A percentile compares a stretch with the other conserved stretches of the same genome.
These are phyloP conservation scores for Micropoecilia bifurca DNA, from an alignment of 2,797 vertebrate species.

Conservation along the genomic window DNA sequence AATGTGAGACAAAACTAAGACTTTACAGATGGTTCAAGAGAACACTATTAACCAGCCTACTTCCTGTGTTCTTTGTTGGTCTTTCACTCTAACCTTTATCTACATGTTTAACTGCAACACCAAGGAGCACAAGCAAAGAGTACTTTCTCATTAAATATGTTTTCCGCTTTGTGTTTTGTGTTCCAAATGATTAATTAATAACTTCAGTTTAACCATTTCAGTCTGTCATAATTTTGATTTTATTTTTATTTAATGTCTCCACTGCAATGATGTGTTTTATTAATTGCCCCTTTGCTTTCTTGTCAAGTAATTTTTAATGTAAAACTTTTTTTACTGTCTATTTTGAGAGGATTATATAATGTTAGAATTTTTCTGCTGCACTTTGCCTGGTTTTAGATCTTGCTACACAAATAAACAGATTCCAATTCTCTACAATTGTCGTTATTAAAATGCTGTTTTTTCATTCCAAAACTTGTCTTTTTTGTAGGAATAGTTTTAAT, in stretches of 20 bases:
- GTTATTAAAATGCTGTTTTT: conserved; percentile 17
- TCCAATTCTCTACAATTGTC: background rate
- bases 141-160: background rate
- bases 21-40: background rate
- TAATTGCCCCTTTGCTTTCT: conserved; percentile 19
- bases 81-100: background rate
- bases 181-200: background rate
- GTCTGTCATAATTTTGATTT: conserved; percentile 9
- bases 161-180: conserved; percentile 14
- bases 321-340: conserved; percentile 23
- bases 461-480: background rate
- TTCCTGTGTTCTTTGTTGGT: background rate
- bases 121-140: background rate
- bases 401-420: conserved; percentile 48
- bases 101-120: background rate
- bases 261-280: conserved; percentile 6
- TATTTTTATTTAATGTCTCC: background rate
- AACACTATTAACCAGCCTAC: background rate
- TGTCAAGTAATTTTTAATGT: conserved; percentile 22
- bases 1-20: background rate
- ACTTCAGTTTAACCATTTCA: conserved; percentile 5
- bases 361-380: conserved; percentile 22
- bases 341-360: conserved; percentile 28
- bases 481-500: background rate
- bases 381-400: conserved; percentile 49